Base-by-base conservation (phyloP, 2,888 invertebrate species). In the Meteorus colon region DNA sequence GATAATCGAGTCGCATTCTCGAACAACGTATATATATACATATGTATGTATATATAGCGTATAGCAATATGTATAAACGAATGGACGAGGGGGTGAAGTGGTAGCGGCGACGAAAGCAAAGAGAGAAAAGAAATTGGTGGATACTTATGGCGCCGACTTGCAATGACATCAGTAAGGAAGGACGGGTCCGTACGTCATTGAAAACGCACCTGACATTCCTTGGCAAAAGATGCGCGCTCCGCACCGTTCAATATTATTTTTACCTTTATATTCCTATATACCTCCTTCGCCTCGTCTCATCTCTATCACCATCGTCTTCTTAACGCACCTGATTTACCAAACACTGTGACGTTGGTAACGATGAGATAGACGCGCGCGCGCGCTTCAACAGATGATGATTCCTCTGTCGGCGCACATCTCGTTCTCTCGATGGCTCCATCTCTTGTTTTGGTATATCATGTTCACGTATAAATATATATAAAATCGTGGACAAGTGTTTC, bases 101-200 rank as follows among this genome's bases (percentile, higher is more conserved):
- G 48, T n/a, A 19, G 8, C n/a, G 55, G 55, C n/a, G 10, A 29
- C 27, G 31, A 75, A 78, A 24, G 10, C 41, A 65, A 51, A 69
- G 55, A 48, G 67, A 67, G 4, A 34, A 67, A 27, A 67, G 41
- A 62, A 59, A 48, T n/a, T 65, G 60, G 68, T 29, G 75, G 72
- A 82, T 73, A 85, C 80, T 86, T 86, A 88, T 84, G 82, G 86
- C 84, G 83, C 82, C 82, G 82, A 82, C 83, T 81, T 55, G 84
- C 87, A 86, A 88, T 88, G 84, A 86, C 87, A 86, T 87, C 84
- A 83, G 88, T 87, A 87, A 87, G 81, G 81, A 81, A 83, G 80
- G 84, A 83, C 86, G 82, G 82, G 84, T 85, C 83, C 81, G 86
- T 86, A 84, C 82, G 84, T 87, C 86, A 86, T 87, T 84, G 74